These are phyloP conservation scores for Drosophila dunni DNA, from an alignment of 1,140 invertebrate species.

Conservation along the genomic window DNA sequence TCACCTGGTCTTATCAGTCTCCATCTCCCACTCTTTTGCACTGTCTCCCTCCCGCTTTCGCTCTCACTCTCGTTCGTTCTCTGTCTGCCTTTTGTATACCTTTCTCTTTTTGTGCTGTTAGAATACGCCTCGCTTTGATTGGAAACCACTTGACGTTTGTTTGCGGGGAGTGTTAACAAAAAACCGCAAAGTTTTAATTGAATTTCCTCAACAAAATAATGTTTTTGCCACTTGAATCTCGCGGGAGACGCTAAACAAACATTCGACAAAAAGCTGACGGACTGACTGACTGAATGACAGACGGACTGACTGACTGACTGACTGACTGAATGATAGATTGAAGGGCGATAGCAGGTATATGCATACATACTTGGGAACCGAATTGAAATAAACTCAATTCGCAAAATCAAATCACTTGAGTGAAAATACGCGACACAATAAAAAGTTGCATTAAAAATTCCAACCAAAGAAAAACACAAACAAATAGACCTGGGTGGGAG, in stretches of 20 bases:
- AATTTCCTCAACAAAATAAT: constrained; percentile 81
- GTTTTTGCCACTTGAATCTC: constrained; percentile 80
- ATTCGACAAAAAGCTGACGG: constrained; percentile 49
- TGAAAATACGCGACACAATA: constrained; percentile 69
- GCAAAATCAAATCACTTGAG: constrained; percentile 82
- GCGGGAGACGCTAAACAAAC: constrained; percentile 80
- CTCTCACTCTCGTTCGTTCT: not conserved
- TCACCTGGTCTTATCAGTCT: constrained; percentile 5
- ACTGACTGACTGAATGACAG: constrained; percentile 38
- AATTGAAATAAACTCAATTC: constrained; percentile 72
- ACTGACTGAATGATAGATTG: constrained; percentile 46
- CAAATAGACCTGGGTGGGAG: constrained; percentile 20
- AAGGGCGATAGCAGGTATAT: constrained; percentile 57
- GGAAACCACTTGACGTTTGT: constrained; percentile 73
- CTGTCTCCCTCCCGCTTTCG: not conserved
- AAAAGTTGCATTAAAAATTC: constrained; percentile 55
- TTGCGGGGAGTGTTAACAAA: constrained; percentile 55
- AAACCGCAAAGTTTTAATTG: constrained; percentile 82
- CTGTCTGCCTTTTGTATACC: not conserved
- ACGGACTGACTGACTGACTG: constrained; percentile 49
- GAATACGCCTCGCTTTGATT: constrained; percentile 72
- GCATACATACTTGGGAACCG: constrained; percentile 69
- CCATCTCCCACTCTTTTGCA: not conserved
- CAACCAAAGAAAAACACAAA: constrained; percentile 32
- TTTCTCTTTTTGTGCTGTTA: not conserved